A percentile compares a stretch with the other conserved stretches of the same genome.
Conservation (phyloP, 1,140 invertebrate species). For the Drosophila kanapiae region DNA sequence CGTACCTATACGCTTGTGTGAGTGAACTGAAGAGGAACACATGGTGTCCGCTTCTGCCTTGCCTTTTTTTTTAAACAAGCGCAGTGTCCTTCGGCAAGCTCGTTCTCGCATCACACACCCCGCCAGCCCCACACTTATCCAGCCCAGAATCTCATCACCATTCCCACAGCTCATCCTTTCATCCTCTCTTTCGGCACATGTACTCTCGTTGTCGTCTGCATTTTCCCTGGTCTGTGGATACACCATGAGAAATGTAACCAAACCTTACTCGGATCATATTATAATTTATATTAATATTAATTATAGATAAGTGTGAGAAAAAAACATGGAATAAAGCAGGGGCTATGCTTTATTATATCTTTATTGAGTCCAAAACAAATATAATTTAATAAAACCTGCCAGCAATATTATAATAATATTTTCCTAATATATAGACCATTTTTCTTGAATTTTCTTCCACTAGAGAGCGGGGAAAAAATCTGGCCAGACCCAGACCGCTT, state of each 20-base stretch:
- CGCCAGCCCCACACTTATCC: conserved; percentile 6
- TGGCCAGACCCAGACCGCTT: conserved; percentile 24
- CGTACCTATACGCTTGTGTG: conserved; percentile 41
- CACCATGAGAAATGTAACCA: not conserved
- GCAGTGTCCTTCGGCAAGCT: conserved; percentile 72
- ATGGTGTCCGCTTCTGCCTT: conserved; percentile 60
- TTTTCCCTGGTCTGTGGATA: conserved; percentile 30
- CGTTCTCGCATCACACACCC: conserved; percentile 40
- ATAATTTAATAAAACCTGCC: not conserved
- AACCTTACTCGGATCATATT: not conserved
- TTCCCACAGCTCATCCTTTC: conserved; percentile 29
- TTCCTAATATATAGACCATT: too few relatives aligned
- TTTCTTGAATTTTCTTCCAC: too few relatives aligned
- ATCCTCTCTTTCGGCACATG: conserved; percentile 47
- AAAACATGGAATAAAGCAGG: too few relatives aligned
- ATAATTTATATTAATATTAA: not conserved
- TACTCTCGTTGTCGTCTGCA: conserved; percentile 53
- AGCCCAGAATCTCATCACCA: conserved; percentile 16
- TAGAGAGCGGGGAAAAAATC: not conserved
- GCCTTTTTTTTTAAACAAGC: conserved; percentile 50
- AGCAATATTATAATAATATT: too few relatives aligned
- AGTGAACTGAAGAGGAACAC: conserved; percentile 73
- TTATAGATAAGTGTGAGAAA: not conserved
- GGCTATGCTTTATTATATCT: not conserved
- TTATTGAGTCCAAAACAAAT: not conserved